A percentile compares a stretch with the other conserved stretches of the same genome.
phyloP scores from a whole-genome alignment of 1,140 invertebrate species.

The Lasioglossum albipes region DNA sequence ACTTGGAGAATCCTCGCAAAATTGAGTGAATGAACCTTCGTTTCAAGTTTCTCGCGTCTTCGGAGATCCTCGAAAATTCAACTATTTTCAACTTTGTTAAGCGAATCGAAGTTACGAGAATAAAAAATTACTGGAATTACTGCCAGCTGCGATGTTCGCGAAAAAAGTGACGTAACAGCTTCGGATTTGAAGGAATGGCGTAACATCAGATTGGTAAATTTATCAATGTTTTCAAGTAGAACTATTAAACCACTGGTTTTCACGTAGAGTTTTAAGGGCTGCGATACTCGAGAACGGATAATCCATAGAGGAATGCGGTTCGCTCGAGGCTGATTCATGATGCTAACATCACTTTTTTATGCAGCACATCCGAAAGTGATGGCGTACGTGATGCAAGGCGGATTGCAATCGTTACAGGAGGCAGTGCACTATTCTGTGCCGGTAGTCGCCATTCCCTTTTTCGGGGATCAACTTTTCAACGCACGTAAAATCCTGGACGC shows the following conservation, averaged over 20 bases:
- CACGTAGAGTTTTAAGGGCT: not conserved
- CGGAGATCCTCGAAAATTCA: too few relatives aligned
- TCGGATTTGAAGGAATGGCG: too few relatives aligned
- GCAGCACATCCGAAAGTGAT: constrained; percentile 79
- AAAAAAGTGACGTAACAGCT: too few relatives aligned
- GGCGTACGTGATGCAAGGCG: constrained; percentile 82
- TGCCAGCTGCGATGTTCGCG: too few relatives aligned
- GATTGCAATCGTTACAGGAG: constrained; percentile 81
- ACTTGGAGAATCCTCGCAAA: too few relatives aligned
- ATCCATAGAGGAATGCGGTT: constrained; percentile 22
- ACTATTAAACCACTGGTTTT: not conserved
- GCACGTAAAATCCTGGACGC: constrained; percentile 70
- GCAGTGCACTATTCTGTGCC: constrained; percentile 81
- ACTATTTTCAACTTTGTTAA: too few relatives aligned
- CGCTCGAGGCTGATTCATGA: constrained; percentile 2
- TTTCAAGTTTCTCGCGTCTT: too few relatives aligned
- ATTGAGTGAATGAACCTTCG: too few relatives aligned
- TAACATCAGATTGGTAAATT: not conserved
- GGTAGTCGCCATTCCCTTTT: constrained; percentile 80
- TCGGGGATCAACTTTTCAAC: constrained; percentile 79
- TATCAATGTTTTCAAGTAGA: too few relatives aligned
- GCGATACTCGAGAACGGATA: constrained; percentile 25
- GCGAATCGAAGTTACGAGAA: too few relatives aligned
- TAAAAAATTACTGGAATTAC: too few relatives aligned
- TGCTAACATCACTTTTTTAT: constrained; percentile 57